Base-by-base conservation (phyloP, 1,140 invertebrate species). In the Triops cancriformis region DNA sequence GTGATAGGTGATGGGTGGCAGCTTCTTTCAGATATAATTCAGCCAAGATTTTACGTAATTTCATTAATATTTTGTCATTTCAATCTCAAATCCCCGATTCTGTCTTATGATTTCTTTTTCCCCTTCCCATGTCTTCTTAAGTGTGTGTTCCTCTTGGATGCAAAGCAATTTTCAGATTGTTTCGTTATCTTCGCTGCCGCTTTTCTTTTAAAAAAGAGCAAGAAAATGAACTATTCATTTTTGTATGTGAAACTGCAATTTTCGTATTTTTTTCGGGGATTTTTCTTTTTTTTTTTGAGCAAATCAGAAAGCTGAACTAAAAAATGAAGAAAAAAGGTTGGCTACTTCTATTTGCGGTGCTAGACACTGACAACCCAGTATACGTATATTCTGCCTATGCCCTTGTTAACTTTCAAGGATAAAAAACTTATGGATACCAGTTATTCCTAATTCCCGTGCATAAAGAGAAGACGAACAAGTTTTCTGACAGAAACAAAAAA, bases 31-130 rank as follows among this genome's bases (percentile, higher is more conserved):
- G 51, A 64, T 64, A 64, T 23, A 23, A 64, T 64, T 64, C 51
- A 64, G 51, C 51, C 51, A 64, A 64, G 51, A 64, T 64, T 64
- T 64, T 64, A 64, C 51, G 51, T 64, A 64, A 64, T 64, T 64
- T 23, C 51, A 18, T 64, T 64, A 64, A 37, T 37, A 37, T 37
- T 64, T 64, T 64, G 18, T 64, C 51, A 5, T 64, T 64, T 64
- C 51, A 64, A 64, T 64, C 51, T 23, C 51, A 64, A 64, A 64
- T 23, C 51, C n/a, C 31, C 31, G 31, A 37, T 37, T 37, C 31
- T 2, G 7, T 37, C 31, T 37, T 37, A 37, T 37, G 31, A 4
- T 64, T 64, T 64, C 23, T 64, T 64, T 64, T 64, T 18, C 18
- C 51, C 31, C 31, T 37, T 18, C 51, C 51, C 51, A 18, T 64